Evolutionary conservation across 2,113 vertebrate species (phyloP).

Genomic region (Mus musculus): DNA sequence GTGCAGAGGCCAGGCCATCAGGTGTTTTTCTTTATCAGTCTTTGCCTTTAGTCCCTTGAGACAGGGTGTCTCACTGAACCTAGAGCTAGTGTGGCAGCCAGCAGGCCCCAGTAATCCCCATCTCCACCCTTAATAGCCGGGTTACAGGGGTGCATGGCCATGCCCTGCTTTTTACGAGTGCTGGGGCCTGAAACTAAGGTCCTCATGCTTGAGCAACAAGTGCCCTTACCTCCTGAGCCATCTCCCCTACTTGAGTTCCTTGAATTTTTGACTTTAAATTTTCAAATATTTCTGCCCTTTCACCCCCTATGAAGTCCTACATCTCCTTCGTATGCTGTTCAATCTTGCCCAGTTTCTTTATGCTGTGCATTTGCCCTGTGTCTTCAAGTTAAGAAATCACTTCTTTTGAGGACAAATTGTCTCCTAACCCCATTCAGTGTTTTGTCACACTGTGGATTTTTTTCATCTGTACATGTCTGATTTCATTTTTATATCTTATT

Average conservation of each 20-base stretch:
- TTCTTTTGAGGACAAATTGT: not conserved
- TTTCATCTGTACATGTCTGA: not conserved
- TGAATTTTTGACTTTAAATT: not conserved
- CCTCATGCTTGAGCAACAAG: not conserved
- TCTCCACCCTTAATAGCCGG: not conserved
- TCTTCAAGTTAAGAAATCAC: not conserved
- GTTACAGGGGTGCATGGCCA: not conserved
- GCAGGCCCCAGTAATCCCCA: not conserved
- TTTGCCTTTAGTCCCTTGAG: not conserved
- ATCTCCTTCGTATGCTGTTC: not conserved
- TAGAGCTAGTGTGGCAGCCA: not conserved
- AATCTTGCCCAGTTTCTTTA: not conserved
- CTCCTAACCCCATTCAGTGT: not conserved
- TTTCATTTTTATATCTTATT: not conserved
- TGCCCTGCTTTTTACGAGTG: not conserved
- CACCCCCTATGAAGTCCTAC: too few species aligned
- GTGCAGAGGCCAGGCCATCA: not conserved
- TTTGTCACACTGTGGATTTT: not conserved
- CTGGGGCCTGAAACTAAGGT: not conserved
- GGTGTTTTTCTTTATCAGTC: not conserved
- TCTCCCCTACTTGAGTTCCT: not conserved
- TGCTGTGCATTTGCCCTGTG: not conserved
- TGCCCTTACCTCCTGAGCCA: not conserved
- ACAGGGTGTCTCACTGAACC: not conserved
- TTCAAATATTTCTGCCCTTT: not conserved